Conservation (phyloP, 2,888 invertebrate species). For the Odontocerum albicorne region DNA sequence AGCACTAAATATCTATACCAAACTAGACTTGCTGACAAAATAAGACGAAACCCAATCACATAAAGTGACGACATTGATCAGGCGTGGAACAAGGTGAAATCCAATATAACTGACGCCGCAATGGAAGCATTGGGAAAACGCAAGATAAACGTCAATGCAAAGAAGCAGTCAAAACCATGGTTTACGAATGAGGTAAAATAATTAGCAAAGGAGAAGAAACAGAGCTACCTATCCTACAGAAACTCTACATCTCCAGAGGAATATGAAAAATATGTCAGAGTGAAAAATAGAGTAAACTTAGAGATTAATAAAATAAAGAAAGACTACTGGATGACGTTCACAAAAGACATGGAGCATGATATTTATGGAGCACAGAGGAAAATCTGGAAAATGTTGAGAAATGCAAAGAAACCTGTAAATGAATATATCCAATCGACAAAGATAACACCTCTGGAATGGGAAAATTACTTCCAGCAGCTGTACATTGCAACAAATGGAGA, state of each 20-base stretch:
- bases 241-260: background rate
- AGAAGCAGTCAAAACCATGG: slow-evolving; percentile 17
- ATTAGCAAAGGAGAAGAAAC: background rate
- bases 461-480: too few species aligned
- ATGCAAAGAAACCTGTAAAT: too few species aligned
- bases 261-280: background rate
- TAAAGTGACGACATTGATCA: slow-evolving; percentile 6
- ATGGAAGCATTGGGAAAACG: slow-evolving; percentile 6
- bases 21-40: slow-evolving; percentile 18
- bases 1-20: slow-evolving; percentile 10
- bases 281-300: background rate
- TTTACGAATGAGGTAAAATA: slow-evolving; percentile 21
- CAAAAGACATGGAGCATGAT: too few species aligned
- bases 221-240: background rate
- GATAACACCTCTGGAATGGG: too few species aligned
- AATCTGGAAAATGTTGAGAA: too few species aligned
- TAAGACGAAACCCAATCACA: slow-evolving; percentile 2
- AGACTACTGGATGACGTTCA: too few species aligned
- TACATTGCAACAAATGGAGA: too few species aligned
- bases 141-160: slow-evolving; percentile 12
- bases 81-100: slow-evolving; percentile 2
- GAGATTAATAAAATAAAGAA: too few species aligned
- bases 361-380: too few species aligned
- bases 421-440: too few species aligned
- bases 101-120: background rate